Percentiles rank a stretch among this genome's conserved stretches.
Evolutionary conservation across 2,113 vertebrate genomes (phyloP).

Genomic region (Hemibagrus wyckioides): DNA sequence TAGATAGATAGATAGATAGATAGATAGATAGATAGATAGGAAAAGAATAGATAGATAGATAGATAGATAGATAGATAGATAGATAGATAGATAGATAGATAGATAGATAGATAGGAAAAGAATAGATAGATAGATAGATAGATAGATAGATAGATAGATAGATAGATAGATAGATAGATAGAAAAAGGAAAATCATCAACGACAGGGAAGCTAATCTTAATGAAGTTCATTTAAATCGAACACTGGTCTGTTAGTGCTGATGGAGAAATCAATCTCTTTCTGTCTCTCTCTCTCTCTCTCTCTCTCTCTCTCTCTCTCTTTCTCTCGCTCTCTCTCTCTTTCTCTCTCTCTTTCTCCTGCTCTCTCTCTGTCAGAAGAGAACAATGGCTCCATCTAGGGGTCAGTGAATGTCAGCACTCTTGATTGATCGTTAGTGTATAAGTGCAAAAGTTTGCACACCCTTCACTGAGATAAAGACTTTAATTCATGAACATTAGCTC

Average conservation of each 20-base stretch:
- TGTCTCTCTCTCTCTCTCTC: no score
- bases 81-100: no score
- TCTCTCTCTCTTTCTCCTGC: neutral
- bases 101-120: no score
- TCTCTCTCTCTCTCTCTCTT: neutral
- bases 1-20: no score
- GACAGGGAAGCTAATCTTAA: neutral
- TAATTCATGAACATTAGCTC: neutral
- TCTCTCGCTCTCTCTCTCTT: neutral
- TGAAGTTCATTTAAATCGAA: neutral
- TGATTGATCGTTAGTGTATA: no score
- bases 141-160: no score
- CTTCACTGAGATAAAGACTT: neutral
- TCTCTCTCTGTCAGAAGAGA: neutral
- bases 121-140: no score
- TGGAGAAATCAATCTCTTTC: neutral
- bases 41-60: no score
- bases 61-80: no score
- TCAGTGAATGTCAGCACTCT: neutral
- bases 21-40: no score
- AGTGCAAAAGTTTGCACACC: neutral
- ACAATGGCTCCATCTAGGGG: constrained; percentile 38
- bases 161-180: no score
- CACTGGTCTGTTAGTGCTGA: neutral
- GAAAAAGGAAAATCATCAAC: neutral